Conservation (phyloP, 92 coral and sea anemone genomes). For the Actinernus sp. region DNA sequence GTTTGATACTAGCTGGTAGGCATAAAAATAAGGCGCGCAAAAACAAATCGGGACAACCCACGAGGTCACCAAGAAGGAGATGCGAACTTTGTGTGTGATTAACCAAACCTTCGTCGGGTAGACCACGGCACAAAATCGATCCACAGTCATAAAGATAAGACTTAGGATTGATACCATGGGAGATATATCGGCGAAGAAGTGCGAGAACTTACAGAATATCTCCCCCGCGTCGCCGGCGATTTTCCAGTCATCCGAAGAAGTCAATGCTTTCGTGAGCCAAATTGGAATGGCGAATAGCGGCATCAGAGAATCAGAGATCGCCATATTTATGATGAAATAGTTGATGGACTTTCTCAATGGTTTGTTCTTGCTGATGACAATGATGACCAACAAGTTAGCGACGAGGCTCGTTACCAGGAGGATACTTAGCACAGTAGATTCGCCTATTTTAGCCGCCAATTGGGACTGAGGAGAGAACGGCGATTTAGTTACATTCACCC, state of each 20-base stretch:
- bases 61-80: background rate
- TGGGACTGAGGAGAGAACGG: too few species aligned
- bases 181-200: slow-evolving; percentile 4
- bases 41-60: slow-evolving; percentile 7
- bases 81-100: slow-evolving; percentile 6
- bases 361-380: too few species aligned
- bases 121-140: slow-evolving; percentile 27
- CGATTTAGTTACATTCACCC: too few species aligned
- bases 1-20: background rate
- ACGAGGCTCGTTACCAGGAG: too few species aligned
- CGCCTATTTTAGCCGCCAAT: too few species aligned
- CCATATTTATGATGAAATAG: slow-evolving; percentile 24
- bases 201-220: background rate
- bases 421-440: too few species aligned
- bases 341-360: too few species aligned
- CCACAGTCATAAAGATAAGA: slow-evolving; percentile 22
- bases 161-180: slow-evolving; percentile 16
- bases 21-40: slow-evolving; percentile 2
- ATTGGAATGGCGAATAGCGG: background rate
- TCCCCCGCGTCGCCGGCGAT: background rate
- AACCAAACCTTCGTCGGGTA: slow-evolving; percentile 18
- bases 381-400: too few species aligned
- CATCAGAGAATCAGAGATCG: slow-evolving; percentile 8
- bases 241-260: background rate
- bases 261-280: background rate